Evolutionary conservation across 1,140 invertebrate species (phyloP), one percentile per base, ranked within the genome.

Genomic region (Trinorchestia longiramus): DNA sequence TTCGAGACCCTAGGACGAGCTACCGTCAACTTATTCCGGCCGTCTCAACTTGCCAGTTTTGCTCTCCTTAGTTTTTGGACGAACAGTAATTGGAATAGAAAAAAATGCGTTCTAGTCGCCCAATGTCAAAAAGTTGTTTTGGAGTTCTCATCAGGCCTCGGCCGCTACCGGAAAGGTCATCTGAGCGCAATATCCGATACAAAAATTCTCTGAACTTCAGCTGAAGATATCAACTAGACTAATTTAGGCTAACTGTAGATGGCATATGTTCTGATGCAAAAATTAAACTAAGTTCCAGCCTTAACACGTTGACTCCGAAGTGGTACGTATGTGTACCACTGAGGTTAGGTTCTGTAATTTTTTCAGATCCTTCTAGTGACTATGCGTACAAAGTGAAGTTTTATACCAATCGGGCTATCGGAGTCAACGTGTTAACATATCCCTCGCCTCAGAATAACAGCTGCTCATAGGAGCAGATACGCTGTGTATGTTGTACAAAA

Each of bases 1-100:
- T 44, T 92, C 41, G 43, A 94, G 92, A 94, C 88, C 88, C 92
- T 47, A 40, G 43, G 92, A 94, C 92, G 44, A 94, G 92, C 43
- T 43, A 43, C n/a, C 92, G 44, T 45, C 92, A 45, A 94, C 92
- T 90, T 90, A 42, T 90, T 90, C 88, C 88, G n/a, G 88, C 88
- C 41, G 43, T 28, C 88, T 15, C 43, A 94, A 94, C 43, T 94
- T 45, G 43, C 41, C 6, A 94, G 44, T 44, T 94, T 94, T 94
- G 43, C 92, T 42, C 92, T 91, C 92, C 47, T 94, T 36, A 94
- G 92, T 45, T 94, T 43, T 47, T 94, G 23, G 62, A 77, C 88
- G 15, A 90, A 41, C n/a, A 90, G 88, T 90, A 90, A 90, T 77
- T 77, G 62, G 62, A 77, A 77, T 77, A 77, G 36, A 77, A 53